A percentile compares a stretch with the other conserved stretches of the same genome.
phyloP scores from a whole-genome alignment of 2,888 invertebrate genomes.

The Hirtodrosophila histrioides region DNA sequence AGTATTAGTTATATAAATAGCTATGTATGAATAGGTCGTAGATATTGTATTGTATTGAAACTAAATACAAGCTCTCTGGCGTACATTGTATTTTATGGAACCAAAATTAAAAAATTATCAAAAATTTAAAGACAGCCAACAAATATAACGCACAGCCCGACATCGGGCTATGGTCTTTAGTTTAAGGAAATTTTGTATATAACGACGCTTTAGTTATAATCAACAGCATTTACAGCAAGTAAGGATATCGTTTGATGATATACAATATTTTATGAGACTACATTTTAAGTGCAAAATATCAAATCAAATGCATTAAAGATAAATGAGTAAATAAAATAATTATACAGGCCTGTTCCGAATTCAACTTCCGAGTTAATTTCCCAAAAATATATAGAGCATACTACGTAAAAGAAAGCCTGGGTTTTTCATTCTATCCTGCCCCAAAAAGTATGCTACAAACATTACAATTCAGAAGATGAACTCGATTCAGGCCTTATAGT shows the following conservation, averaged over 20 bases:
- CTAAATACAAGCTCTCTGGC: conserved; percentile 28
- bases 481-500: not conserved
- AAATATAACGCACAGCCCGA: conserved; percentile 22
- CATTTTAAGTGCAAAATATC: not conserved
- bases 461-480: too few species aligned
- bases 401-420: too few species aligned
- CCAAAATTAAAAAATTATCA: conserved; percentile 34
- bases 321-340: not conserved
- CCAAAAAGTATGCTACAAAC: too few species aligned
- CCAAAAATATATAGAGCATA: too few species aligned
- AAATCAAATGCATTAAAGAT: conserved; percentile 3
- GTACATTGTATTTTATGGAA: conserved; percentile 49
- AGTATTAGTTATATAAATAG: conserved; percentile 41
- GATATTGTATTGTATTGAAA: conserved; percentile 23
- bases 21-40: conserved; percentile 49
- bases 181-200: conserved; percentile 43
- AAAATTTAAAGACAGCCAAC: conserved; percentile 17
- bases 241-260: conserved; percentile 22
- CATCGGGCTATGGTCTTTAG: conserved; percentile 25
- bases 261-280: not conserved
- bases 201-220: conserved; percentile 40
- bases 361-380: too few species aligned
- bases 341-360: not conserved
- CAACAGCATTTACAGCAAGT: conserved; percentile 13
- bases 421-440: too few species aligned